Base-by-base conservation (phyloP, 1,140 invertebrate genomes). In the Forficula auricularia region DNA sequence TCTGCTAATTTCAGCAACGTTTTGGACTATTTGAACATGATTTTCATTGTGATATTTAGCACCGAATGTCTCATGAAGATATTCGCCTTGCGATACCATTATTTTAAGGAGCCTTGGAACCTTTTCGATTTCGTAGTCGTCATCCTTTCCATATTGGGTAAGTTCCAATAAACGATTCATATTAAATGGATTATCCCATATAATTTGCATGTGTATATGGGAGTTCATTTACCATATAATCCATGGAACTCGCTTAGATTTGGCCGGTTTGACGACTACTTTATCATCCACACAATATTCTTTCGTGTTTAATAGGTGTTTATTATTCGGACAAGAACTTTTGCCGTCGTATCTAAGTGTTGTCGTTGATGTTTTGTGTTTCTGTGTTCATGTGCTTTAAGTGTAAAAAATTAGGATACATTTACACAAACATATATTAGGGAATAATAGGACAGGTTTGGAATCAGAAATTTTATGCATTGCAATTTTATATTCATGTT, bases 81-180 rank as follows among this genome's bases (percentile, higher is more conserved):
- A 58, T 88, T 96, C 64, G 91, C 89, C 46, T 77, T 97, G 54
- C 75, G 92, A 56, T 91, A 87, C 70, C 84, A 95, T 71, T 98
- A 96, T 71, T 97, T 98, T 73, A 91, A 89, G 64, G 88, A 96
- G 67, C 91, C 92, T 45, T 98, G 94, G 94, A 98, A 98, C 72
- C 74, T 97, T 54, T 98, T 98, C 73, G 94, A 98, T 75, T 92
- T 95, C 71, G 84, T 95, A 57, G 90, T 98, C 61, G 92, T 98
- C 58, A 90, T 94, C 71, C 79, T 97, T 65, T 97, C 92, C 62
- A 91, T 98, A 70, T 77, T 90, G 68, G 84, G 86, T 89, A 73
- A 77, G 71, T 70, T 36, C 38, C 32, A 22, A 34, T 39, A n/a
- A 44, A 44, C 40, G 43, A 45, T 34, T 45, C 32, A 45, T 48